Percentiles rank a stretch among this genome's conserved stretches.
Evolutionary conservation across 1,140 invertebrate genomes (phyloP).

Genomic region (Sycobia sp.): DNA sequence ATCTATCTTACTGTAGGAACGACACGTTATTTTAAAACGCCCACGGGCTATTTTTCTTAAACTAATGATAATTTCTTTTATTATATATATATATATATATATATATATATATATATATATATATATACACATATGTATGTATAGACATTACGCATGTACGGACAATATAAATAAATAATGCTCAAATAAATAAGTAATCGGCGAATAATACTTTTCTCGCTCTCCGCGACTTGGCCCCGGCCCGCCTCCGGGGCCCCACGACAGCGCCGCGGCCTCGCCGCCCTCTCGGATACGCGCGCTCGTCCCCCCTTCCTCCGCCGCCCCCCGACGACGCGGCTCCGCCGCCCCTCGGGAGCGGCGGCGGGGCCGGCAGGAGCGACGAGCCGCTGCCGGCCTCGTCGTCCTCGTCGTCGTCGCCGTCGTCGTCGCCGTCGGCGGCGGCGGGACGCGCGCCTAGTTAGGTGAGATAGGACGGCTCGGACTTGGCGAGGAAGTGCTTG

Average conservation of each 20-base stretch:
- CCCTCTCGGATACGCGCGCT: background rate
- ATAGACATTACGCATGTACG: background rate
- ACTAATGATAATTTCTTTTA: too few relatives aligned
- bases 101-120: slow-evolving; percentile 2
- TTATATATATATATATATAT: background rate
- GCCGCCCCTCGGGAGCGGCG: too few relatives aligned
- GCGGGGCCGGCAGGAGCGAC: background rate
- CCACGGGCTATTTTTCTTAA: too few relatives aligned
- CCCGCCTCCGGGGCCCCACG: slow-evolving; percentile 17
- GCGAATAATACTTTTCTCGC: slow-evolving; percentile 33
- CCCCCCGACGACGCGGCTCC: too few relatives aligned
- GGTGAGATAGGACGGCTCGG: slow-evolving; percentile 53
- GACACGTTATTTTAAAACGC: too few relatives aligned
- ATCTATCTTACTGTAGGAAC: too few relatives aligned
- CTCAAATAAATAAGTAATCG: slow-evolving; percentile 18
- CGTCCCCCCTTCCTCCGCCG: background rate
- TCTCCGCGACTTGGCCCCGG: too few relatives aligned
- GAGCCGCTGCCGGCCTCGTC: too few relatives aligned
- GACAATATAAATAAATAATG: slow-evolving; percentile 29
- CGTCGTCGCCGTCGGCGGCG: too few relatives aligned
- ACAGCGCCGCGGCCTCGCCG: background rate
- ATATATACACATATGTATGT: background rate
- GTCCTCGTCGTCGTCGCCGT: too few relatives aligned
- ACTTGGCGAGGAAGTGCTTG: slow-evolving; percentile 58
- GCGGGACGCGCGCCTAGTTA: slow-evolving; percentile 33